These are phyloP conservation scores for Protophormia terraenovae DNA, from an alignment of 2,888 invertebrate genomes.

Conservation along the genomic window DNA sequence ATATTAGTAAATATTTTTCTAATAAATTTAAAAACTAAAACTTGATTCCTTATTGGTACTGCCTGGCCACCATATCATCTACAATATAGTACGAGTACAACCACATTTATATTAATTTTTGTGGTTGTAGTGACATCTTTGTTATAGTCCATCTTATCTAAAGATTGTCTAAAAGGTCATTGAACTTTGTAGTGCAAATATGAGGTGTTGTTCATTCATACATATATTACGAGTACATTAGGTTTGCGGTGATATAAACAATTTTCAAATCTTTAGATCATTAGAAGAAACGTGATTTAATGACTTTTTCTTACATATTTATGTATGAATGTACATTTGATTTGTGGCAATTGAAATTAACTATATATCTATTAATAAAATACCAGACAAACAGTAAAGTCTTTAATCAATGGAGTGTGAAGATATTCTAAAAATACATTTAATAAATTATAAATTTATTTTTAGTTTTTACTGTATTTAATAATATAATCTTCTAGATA, in stretches of 20 bases:
- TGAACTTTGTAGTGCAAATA: conserved; percentile 36
- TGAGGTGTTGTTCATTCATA: background rate
- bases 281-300: conserved; percentile 53
- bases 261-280: conserved; percentile 42
- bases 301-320: conserved; percentile 26
- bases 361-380: conserved; percentile 4
- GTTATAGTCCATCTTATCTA: conserved; percentile 7
- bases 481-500: conserved; percentile 2
- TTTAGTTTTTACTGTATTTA: background rate
- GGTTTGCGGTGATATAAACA: conserved; percentile 7
- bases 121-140: conserved; percentile 32
- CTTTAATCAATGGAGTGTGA: background rate
- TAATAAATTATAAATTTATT: background rate
- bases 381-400: background rate
- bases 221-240: background rate
- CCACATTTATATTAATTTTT: background rate
- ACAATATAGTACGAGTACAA: background rate
- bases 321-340: background rate
- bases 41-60: too few relatives aligned
- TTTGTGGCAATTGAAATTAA: conserved; percentile 6
- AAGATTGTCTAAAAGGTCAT: conserved; percentile 42
- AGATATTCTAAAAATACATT: background rate
- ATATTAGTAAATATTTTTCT: too few relatives aligned
- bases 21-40: too few relatives aligned
- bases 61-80: background rate